Percentiles rank a stretch among this genome's conserved stretches.
Evolutionary conservation across 1,140 invertebrate genomes (phyloP).

Genomic region (Leptoteleia sp.): DNA sequence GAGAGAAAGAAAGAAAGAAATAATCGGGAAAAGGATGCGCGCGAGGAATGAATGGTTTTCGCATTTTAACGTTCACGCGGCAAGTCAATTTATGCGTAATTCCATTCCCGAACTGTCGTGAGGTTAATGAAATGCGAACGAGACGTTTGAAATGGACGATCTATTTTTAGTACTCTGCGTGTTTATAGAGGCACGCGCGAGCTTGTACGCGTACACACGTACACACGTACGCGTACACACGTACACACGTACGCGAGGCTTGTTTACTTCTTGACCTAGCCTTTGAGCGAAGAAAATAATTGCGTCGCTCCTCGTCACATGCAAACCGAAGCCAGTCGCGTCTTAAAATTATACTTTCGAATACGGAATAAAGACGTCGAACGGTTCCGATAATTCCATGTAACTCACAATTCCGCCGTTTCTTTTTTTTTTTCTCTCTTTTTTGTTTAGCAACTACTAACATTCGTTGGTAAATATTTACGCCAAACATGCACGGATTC

Average conservation of each 20-base stretch:
- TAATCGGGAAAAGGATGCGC: too few relatives aligned
- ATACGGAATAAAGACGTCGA: too few relatives aligned
- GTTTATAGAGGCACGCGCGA: neutral
- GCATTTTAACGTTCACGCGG: too few relatives aligned
- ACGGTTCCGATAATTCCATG: too few relatives aligned
- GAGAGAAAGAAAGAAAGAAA: too few relatives aligned
- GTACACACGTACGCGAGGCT: neutral
- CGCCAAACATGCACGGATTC: too few relatives aligned
- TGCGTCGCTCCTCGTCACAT: slow-evolving; percentile 31
- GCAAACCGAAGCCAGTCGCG: slow-evolving; percentile 14
- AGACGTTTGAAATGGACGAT: slow-evolving; percentile 47
- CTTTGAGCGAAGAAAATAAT: slow-evolving; percentile 32
- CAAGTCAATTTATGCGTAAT: slow-evolving; percentile 24
- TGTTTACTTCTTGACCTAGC: slow-evolving; percentile 58
- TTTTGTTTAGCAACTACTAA: too few relatives aligned
- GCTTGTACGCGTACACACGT: neutral
- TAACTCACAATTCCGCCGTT: too few relatives aligned
- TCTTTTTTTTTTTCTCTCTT: too few relatives aligned
- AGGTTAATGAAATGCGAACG: slow-evolving; percentile 58
- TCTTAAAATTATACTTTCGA: too few relatives aligned
- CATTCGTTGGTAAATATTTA: too few relatives aligned
- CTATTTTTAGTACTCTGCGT: slow-evolving; percentile 28
- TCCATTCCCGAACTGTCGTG: slow-evolving; percentile 38
- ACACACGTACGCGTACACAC: neutral
- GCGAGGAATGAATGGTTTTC: too few relatives aligned